These are phyloP conservation scores for Tuberolachnus salignus DNA, from an alignment of 2,888 invertebrate genomes.

Conservation along the genomic window DNA sequence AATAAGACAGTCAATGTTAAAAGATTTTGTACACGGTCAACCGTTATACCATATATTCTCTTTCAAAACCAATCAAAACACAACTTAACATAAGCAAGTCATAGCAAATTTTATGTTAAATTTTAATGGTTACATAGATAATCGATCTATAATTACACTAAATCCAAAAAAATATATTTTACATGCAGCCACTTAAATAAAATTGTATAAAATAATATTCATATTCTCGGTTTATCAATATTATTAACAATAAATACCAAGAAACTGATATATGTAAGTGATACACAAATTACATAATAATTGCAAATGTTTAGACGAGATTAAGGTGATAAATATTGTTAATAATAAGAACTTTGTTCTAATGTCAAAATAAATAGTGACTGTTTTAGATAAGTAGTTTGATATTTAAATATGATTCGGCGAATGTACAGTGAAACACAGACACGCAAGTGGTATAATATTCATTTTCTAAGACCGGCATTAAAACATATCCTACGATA, in stretches of 20 bases:
- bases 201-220: not conserved
- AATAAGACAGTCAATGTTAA: no score
- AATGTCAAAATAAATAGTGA: not conserved
- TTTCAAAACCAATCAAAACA: no score
- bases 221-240: not conserved
- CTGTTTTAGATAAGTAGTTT: not conserved
- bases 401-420: not conserved
- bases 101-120: no score
- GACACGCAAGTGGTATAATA: not conserved
- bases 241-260: constrained; percentile 8
- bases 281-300: not conserved
- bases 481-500: no score
- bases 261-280: constrained; percentile 4
- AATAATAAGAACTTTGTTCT: not conserved
- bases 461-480: no score
- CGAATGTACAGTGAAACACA: not conserved
- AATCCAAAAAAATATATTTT: not conserved
- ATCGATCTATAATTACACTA: not conserved
- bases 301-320: not conserved
- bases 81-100: no score
- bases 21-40: no score
- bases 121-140: no score
- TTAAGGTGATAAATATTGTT: not conserved
- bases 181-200: not conserved
- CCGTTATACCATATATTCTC: no score